Base-by-base conservation (phyloP, 2,797 vertebrate genomes). In the Crypturellus tataupa region DNA sequence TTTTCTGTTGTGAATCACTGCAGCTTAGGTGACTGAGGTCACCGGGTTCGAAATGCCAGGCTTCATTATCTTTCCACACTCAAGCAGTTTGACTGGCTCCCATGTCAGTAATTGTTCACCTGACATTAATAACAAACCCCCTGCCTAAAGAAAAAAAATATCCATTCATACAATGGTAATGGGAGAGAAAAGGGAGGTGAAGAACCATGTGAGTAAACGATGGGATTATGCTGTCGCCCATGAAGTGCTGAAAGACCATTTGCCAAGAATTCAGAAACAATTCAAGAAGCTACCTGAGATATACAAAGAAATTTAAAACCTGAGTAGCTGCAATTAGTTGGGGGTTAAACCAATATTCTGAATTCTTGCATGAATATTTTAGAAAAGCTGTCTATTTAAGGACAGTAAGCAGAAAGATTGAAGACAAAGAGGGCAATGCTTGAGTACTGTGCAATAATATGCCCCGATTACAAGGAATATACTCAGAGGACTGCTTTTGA, bases 1-100 rank as follows among this genome's bases (percentile, higher is more conserved):
- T 92, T 84, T 53, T 80, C 47, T 79, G 53, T 87, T 93, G 64
- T 44, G 39, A 87, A 79, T 92, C 85, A 78, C 58, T n/a, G n/a
- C 65, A 93, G 71, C 82, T 65, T 14, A 80, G 87, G 91, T 76
- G 93, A 89, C 92, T 75, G 87, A 94, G 91, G 95, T 92, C 89
- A 85, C 53, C 55, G 21, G 67, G 56, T 90, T 88, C 94, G 93
- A 94, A 92, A 91, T 64, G 87, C 72, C 90, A 91, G 75, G 27
- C 55, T 89, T 94, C 69, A 24, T 93, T 96, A 93, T 89, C 72
- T 59, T 67, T 62, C 90, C 91, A 68, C 76, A 85, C 65, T 94
- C 88, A 88, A 91, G 70, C 73, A 68, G 58, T 49, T 83, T 2
- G 1, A 65, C 53, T 60, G 72, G 70, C 82, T 94, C 91, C 42